Conservation (phyloP, 2,888 invertebrate genomes). For the Hipparchia sbordonii region DNA sequence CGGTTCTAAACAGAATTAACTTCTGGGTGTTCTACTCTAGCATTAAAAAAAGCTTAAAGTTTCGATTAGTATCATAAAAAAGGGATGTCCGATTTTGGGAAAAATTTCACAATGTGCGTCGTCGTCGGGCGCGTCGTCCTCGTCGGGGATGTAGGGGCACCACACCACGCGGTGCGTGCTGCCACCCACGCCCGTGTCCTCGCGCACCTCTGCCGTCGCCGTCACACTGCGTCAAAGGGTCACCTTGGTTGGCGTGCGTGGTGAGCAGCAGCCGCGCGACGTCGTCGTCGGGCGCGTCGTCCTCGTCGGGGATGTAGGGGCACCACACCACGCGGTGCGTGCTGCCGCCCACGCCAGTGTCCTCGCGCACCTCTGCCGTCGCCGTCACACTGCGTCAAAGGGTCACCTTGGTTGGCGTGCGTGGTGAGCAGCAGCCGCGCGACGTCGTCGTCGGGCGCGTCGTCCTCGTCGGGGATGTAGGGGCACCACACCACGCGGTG, state of each 20-base stretch:
- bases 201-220: conserved; percentile 72
- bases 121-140: conserved; percentile 85
- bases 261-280: conserved; percentile 91
- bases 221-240: background rate
- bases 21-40: no score
- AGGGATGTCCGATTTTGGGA: no score
- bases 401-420: conserved; percentile 85
- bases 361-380: conserved; percentile 78
- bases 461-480: conserved; percentile 90
- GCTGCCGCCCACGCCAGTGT: conserved; percentile 32
- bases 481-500: conserved; percentile 94
- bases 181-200: conserved; percentile 48
- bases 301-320: conserved; percentile 91
- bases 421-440: conserved; percentile 91
- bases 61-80: no score
- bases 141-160: conserved; percentile 95
- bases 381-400: background rate
- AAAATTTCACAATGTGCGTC: no score
- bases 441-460: conserved; percentile 86
- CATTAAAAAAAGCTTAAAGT: no score
- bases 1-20: no score
- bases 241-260: conserved; percentile 88
- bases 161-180: conserved; percentile 85
- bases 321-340: conserved; percentile 91
- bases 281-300: conserved; percentile 86